Evolutionary conservation across 1,140 invertebrate species (phyloP).

Genomic region (Tetranychus urticae): DNA sequence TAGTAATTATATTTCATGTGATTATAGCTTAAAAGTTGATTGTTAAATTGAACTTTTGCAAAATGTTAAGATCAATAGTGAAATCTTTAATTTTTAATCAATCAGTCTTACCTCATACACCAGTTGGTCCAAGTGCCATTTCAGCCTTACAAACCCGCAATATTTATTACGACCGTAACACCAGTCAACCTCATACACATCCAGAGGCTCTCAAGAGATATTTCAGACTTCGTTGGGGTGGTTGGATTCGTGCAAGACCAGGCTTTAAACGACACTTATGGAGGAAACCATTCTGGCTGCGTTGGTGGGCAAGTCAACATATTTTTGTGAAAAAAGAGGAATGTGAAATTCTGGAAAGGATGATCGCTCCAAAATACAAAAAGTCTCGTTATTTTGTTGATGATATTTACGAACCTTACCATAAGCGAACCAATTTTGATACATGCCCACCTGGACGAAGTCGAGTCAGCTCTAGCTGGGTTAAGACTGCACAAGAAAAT

Average conservation of each 20-base stretch:
- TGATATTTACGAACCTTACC: constrained; percentile 67
- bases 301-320: constrained; percentile 37
- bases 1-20: no score
- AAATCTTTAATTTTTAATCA: no score
- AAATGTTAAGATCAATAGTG: no score
- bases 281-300: constrained; percentile 34
- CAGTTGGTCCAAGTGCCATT: no score
- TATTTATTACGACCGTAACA: constrained; percentile 5
- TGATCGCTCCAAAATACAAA: constrained; percentile 56
- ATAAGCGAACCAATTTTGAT: constrained; percentile 41
- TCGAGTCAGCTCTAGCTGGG: constrained; percentile 3
- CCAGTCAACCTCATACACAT: constrained; percentile 32
- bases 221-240: constrained; percentile 57
- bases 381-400: constrained; percentile 54
- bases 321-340: constrained; percentile 53
- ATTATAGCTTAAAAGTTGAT: no score
- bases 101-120: no score
- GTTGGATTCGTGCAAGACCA: constrained; percentile 54
- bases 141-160: no score
- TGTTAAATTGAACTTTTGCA: no score
- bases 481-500: neutral
- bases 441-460: constrained; percentile 1
- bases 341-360: constrained; percentile 48
- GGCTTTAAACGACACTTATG: constrained; percentile 47
- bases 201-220: constrained; percentile 47